Base-by-base conservation (phyloP, 2,888 invertebrate genomes). In the Hyposoter didymator region DNA sequence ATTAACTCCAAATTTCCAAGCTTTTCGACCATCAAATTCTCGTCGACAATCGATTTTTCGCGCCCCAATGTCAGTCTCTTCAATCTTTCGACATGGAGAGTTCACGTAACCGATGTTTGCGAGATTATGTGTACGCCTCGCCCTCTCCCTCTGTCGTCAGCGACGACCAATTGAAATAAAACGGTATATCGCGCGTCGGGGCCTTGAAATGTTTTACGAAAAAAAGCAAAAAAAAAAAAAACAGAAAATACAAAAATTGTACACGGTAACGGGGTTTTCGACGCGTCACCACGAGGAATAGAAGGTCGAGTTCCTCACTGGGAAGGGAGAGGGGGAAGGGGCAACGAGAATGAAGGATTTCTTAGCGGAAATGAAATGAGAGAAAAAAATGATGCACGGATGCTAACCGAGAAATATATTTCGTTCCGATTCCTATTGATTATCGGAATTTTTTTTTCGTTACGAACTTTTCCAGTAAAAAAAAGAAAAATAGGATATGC, bases 61-160 rank as follows among this genome's bases (percentile, higher is more conserved):
- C 78, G 28, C 55, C 19, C 55, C 73, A 52, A 45, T 75, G 73
- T 64, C 66, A 19, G 52, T 14, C 19, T 55, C 39, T 47, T 66
- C 47, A 12, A 47, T 62, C 49, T 74, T 52, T 74, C 81, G 8
- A 62, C 35, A 78, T 59, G 39, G 8, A 69, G 67, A 66, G 64
- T 80, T 75, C 80, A 84, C 80, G 84, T 84, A 79, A 84, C 75
- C 80, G 64, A 74, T 79, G 80, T 86, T 81, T 86, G 73, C 84
- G 73, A 73, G 66, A 80, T 67, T 72, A 49, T 62, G 28, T 22
- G 62, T 64, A 55, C 72, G 72, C 62, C 43, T 43, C 47, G 55
- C 32, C 62, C 49, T 70, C 64, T 74, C n/a, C 12, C 47, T 70
- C 32, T 78, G 19, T 43, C 45, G 35, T 66, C 78, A 76, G 75